Evolutionary conservation across 2,888 invertebrate genomes (phyloP).

Genomic region (Epicampocera succincta): DNA sequence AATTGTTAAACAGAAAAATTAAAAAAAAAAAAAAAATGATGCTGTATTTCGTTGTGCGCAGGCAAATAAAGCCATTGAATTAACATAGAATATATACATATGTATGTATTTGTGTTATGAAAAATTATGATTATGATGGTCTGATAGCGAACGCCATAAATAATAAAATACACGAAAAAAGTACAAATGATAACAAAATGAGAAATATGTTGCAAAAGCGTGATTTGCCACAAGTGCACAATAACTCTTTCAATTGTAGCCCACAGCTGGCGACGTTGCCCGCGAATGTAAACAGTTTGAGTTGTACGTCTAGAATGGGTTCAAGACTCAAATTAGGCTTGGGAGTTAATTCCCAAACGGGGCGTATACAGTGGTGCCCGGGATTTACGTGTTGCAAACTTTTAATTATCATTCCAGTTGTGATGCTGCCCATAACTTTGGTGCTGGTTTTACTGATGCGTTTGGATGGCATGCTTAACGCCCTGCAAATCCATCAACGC

Average conservation of each 20-base stretch:
- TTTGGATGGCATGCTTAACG: slow-evolving; percentile 79
- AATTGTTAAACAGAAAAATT: slow-evolving; percentile 43
- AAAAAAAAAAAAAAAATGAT: not conserved
- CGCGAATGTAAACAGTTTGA: slow-evolving; percentile 8
- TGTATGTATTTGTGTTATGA: slow-evolving; percentile 41
- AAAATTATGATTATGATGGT: slow-evolving; percentile 45
- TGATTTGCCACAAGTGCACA: slow-evolving; percentile 74
- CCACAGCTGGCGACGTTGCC: slow-evolving; percentile 21
- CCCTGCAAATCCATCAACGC: slow-evolving; percentile 74
- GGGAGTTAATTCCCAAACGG: slow-evolving; percentile 80
- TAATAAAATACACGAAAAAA: not conserved
- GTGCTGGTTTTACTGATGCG: slow-evolving; percentile 78
- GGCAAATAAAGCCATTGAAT: not conserved
- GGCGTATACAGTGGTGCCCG: slow-evolving; percentile 82
- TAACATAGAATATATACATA: not conserved
- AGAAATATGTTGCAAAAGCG: slow-evolving; percentile 58
- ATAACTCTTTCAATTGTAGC: slow-evolving; percentile 45
- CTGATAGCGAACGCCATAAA: slow-evolving; percentile 10
- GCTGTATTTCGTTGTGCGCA: not conserved
- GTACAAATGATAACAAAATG: slow-evolving; percentile 35
- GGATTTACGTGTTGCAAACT: slow-evolving; percentile 80
- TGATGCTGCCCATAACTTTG: slow-evolving; percentile 80
- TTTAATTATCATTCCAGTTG: slow-evolving; percentile 80
- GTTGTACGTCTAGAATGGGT: slow-evolving; percentile 41
- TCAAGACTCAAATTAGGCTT: slow-evolving; percentile 74